These are phyloP conservation scores for Erynnis tages DNA, from an alignment of 2,888 invertebrate genomes.

Conservation along the genomic window DNA sequence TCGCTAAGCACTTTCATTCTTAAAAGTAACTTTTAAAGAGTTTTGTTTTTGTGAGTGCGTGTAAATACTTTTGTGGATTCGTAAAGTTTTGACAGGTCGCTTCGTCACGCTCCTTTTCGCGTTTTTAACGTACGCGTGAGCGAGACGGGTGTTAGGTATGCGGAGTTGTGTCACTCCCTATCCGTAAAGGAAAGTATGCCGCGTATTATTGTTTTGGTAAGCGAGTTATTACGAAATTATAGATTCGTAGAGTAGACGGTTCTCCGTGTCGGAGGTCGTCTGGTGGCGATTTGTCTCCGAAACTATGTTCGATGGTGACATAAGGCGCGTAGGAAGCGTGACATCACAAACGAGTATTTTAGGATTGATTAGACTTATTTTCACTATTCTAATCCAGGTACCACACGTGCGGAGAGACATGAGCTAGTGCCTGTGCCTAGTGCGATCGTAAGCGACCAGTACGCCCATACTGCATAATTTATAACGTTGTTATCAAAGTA, in stretches of 20 bases:
- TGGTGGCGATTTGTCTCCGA: conserved; percentile 41
- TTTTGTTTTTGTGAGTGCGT: conserved; percentile 46
- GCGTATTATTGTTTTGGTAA: conserved; percentile 71
- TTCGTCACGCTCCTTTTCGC: conserved; percentile 50
- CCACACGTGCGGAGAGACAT: not conserved
- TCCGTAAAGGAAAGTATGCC: conserved; percentile 67
- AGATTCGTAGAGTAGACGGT: conserved; percentile 45
- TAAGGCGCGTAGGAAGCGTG: conserved; percentile 56
- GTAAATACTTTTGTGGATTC: conserved; percentile 52
- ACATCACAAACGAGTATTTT: conserved; percentile 59
- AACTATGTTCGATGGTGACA: conserved; percentile 45
- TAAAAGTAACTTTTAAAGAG: conserved; percentile 30
- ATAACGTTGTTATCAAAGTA: conserved; percentile 32
- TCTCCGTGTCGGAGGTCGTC: conserved; percentile 42
- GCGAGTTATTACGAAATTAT: conserved; percentile 68
- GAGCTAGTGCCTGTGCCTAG: not conserved
- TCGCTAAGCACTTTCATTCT: not conserved
- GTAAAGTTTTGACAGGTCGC: conserved; percentile 62
- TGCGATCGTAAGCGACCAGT: not conserved
- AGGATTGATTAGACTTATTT: conserved; percentile 42
- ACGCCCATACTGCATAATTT: conserved; percentile 5
- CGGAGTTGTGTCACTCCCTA: conserved; percentile 55
- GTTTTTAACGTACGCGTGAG: conserved; percentile 46
- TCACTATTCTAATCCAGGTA: conserved; percentile 25
- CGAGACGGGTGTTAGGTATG: conserved; percentile 50